Conservation (phyloP, 2,797 vertebrate species). For the Protonibea diacanthus region DNA sequence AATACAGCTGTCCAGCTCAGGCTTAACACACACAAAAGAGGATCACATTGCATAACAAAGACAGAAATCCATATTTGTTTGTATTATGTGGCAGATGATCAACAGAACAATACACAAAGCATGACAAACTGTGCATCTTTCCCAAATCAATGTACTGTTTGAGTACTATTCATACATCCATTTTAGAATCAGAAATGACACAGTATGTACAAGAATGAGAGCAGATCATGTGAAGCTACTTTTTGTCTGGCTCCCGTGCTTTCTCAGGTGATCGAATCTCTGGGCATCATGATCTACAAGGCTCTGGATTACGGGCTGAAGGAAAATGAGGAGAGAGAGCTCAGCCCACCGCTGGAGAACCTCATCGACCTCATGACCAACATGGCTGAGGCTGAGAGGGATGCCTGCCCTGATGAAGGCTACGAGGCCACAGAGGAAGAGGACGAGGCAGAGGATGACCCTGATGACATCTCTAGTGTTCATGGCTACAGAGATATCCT, state of each 20-base stretch:
- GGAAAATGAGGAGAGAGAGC: constrained; percentile 96
- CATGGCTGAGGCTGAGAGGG: constrained; percentile 85
- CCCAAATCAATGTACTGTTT: background rate
- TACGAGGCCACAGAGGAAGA: constrained; percentile 96
- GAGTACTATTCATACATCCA: background rate
- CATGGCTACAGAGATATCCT: constrained; percentile 92
- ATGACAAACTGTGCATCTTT: background rate
- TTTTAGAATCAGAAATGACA: background rate
- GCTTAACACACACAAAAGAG: constrained; percentile 20
- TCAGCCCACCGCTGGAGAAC: constrained; percentile 95
- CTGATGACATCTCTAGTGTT: constrained; percentile 76
- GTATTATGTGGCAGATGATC: constrained; percentile 22
- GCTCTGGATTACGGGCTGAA: constrained; percentile 98
- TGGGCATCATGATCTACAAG: constrained; percentile 99
- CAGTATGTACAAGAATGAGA: background rate
- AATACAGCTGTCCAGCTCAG: constrained; percentile 38
- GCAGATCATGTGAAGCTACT: background rate
- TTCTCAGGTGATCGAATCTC: constrained; percentile 92
- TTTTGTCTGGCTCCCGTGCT: constrained; percentile 2
- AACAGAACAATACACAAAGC: background rate
- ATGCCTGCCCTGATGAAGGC: constrained; percentile 91
- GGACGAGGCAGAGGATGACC: constrained; percentile 86
- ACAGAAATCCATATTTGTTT: constrained; percentile 50
- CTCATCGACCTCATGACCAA: constrained; percentile 98
- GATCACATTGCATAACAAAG: constrained; percentile 56